Base-by-base conservation (phyloP, 2,113 vertebrate genomes). In the Anas platyrhynchos region DNA sequence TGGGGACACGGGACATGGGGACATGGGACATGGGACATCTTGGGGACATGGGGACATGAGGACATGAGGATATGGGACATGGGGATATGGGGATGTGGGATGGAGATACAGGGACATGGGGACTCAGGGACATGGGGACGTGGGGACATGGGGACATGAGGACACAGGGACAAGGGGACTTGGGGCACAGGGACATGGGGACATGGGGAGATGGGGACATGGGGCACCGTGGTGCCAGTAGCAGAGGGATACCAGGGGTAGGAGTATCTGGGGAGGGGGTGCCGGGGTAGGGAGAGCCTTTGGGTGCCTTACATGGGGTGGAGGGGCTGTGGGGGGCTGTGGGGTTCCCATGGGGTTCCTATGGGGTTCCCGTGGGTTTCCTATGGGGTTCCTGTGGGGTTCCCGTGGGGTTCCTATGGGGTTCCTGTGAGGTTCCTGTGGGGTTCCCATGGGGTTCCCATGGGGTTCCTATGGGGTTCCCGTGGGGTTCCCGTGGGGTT, bases 51-150 rank as follows among this genome's bases (percentile, higher is more conserved):
- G 38, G 38, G 38, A 41, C 9, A 41, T 11, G 54, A 50, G 81
- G 29, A 8, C 25, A 4, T 4, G 2, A 10, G 11, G 38, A 3
- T 46, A 14, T 18, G 5, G 48, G 44, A 6, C 67, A 2, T 3
- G 46, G 56, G 75, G 29, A 6, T 61, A 2, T 5, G 54, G 56
- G 81, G 29, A 8, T 23, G 9, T 4, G 2, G 12, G 38, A 16
- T 27, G 14, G 13, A 32, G 41, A 41, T 5, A 41, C 11, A 11
- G 11, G 41, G 41, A 41, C 10, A 43, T 43, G 43, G 43, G 43
- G 6, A 43, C 3, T 44, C 43, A 44, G 43, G 43, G 55, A 43
- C 5, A 17, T 44, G 44, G 44, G 43, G 43, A 16, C 67, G 2
- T 5, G 54, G 65, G 81, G 29, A 8, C 25, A 9, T 4, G 2